Percentiles rank a stretch among this genome's conserved stretches.
Conservation (phyloP, 2,797 vertebrate genomes). For the Miichthys miiuy region DNA sequence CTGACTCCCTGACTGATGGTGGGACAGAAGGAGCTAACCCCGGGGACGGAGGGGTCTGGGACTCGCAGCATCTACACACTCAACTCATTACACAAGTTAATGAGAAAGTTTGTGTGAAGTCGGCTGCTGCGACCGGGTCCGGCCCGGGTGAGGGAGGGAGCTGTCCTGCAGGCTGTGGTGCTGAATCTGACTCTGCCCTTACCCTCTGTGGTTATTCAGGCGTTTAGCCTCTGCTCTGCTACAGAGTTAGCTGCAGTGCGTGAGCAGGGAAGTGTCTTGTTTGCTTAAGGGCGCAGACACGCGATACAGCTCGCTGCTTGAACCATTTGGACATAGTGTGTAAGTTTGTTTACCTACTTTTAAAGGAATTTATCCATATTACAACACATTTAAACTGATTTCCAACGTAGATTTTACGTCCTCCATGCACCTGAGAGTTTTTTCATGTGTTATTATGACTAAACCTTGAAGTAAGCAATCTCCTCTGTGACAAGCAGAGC, state of each 20-base stretch:
- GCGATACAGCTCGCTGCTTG: background rate
- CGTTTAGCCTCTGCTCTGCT: conserved; percentile 25
- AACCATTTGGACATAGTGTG: background rate
- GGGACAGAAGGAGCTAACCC: conserved; percentile 66
- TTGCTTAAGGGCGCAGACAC: conserved; percentile 3
- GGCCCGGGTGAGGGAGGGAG: conserved; percentile 37
- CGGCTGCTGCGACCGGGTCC: background rate
- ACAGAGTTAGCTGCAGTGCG: background rate
- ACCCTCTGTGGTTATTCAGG: conserved; percentile 9
- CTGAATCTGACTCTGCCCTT: conserved; percentile 41
- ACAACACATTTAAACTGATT: background rate
- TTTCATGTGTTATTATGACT: background rate
- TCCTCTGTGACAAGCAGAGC: background rate
- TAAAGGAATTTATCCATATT: background rate
- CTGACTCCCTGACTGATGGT: conserved; percentile 73
- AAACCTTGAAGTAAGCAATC: background rate
- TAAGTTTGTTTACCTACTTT: background rate
- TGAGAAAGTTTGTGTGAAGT: conserved; percentile 60
- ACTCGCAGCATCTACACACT: conserved; percentile 34
- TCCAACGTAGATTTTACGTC: background rate
- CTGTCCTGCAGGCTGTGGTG: conserved; percentile 46
- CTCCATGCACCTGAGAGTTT: background rate
- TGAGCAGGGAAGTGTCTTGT: conserved; percentile 1
- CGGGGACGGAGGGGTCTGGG: conserved; percentile 50
- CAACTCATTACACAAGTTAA: conserved; percentile 73